Evolutionary conservation across 2,888 invertebrate genomes (phyloP), one percentile per base, ranked within the genome.

Genomic region (Netelia inedita): DNA sequence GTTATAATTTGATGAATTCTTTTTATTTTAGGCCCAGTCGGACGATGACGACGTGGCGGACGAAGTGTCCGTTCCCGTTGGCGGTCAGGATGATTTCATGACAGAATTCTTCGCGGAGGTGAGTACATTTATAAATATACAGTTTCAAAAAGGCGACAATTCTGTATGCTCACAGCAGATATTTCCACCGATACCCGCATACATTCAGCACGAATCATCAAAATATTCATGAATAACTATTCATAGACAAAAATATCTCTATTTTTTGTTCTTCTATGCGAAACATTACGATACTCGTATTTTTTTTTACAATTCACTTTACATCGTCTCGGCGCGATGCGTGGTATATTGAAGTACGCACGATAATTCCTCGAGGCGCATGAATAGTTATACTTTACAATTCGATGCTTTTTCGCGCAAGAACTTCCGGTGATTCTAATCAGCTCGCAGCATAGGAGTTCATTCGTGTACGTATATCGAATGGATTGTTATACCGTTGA

Each of bases 31-130:
- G 98, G 98, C 99, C 94, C 99, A 99, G 96, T 98, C 98, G 95
- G 99, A 99, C 95, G 99, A 99, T 95, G 99, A 99, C 94, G 98
- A 97, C 93, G 98, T 97, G 90, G 97, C 97, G 89, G 98, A 98
- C 95, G 98, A 98, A 94, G 98, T 98, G 94, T 97, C 98, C 94
- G 98, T 99, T 95, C 98, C 97, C 94, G 98, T 98, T 93, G 98
- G 98, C 94, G 97, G 97, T 90, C 96, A 96, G 90, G 97, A 97
- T 94, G 98, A 98, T 93, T 99, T 98, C 95, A 99, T 99, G 99
- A 99, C 99, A 94, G 99, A 99, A 94, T 99, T 99, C 96, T 99
- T 99, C 95, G 98, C 98, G 94, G 99, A 99, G 97, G 98, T 98
- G 94, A 95, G 95, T 94, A 68, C 68, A 19, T 43, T 61, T 73